Evolutionary conservation across 2,888 invertebrate genomes (phyloP).

Genomic region (Allolobophora icterica): DNA sequence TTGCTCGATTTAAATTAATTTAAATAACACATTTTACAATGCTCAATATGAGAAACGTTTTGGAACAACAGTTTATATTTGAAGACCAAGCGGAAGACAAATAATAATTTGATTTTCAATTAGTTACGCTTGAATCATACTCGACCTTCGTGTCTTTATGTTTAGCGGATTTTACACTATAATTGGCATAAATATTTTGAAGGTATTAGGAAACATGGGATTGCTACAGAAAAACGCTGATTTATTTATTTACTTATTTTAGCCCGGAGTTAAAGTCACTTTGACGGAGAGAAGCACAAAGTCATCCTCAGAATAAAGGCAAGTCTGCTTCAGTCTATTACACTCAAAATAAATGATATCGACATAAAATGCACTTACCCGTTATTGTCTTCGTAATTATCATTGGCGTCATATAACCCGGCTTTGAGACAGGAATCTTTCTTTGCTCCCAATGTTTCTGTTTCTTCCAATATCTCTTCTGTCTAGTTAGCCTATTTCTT

Average conservation of each 20-base stretch:
- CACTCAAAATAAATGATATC: background rate
- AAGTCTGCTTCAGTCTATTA: background rate
- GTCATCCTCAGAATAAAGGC: background rate
- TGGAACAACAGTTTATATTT: no score
- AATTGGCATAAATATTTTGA: no score
- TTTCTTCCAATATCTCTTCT: background rate
- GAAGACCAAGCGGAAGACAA: no score
- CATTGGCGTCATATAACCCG: background rate
- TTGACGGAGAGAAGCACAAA: slow-evolving; percentile 24
- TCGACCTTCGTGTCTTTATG: no score
- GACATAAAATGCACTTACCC: background rate
- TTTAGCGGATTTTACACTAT: no score
- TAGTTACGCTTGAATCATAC: no score
- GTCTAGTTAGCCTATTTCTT: background rate
- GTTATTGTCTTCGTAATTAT: background rate
- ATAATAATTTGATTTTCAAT: no score
- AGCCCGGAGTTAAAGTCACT: slow-evolving; percentile 1
- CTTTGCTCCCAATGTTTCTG: background rate
- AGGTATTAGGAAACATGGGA: no score
- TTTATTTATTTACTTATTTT: background rate
- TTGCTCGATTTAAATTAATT: no score
- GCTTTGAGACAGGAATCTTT: background rate
- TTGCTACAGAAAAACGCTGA: background rate
- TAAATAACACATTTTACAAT: no score
- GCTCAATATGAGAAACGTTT: no score